Base-by-base conservation (phyloP, 2,113 vertebrate species). In the Indicator indicator region DNA sequence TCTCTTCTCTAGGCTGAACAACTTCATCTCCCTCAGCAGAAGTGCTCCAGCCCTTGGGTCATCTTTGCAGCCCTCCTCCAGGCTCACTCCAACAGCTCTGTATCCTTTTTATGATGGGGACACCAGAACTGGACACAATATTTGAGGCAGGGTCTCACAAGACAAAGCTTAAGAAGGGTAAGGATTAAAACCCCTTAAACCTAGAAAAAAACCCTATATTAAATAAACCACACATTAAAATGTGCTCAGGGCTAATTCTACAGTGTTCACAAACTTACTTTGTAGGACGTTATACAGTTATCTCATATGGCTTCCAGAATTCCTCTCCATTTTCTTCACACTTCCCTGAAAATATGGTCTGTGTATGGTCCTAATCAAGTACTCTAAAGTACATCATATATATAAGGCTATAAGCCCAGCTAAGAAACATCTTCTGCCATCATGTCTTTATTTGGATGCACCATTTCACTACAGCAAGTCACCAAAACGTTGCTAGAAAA, bases 221-320 rank as follows among this genome's bases (percentile, higher is more conserved):
- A 75, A 82, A 38, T 50, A 67, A 85, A 13, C 73, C 27, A 84
- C 8, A 75, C 1, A 1, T 50, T 58, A 64, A 82, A 91, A 89
- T 63, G 59, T 76, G 44, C 74, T 87, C n/a, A 50, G 7, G 46
- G 52, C 36, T 65, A 95, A 73, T 85, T 88, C 72, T 67, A 64
- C 27, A 80, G 54, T 33, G 74, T 48, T 44, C 68, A 85, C 64
- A 78, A 85, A 63, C 60, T 56, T 56, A 64, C 33, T 84, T 48
- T 70, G 54, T 67, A 59, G 68, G 59, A 96, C 90, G 36, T 73
- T 92, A 95, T 32, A 84, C 30, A 68, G 52, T 30, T 93, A 70
- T 62, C 59, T 89, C 78, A 90, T 62, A 78, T 10, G 12, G 73
- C 36, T 93, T 93, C 76, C 83, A 93, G 55, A 94, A 92, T 38